Conservation (phyloP, 2,888 invertebrate species). For the Drosophila paramelanica region DNA sequence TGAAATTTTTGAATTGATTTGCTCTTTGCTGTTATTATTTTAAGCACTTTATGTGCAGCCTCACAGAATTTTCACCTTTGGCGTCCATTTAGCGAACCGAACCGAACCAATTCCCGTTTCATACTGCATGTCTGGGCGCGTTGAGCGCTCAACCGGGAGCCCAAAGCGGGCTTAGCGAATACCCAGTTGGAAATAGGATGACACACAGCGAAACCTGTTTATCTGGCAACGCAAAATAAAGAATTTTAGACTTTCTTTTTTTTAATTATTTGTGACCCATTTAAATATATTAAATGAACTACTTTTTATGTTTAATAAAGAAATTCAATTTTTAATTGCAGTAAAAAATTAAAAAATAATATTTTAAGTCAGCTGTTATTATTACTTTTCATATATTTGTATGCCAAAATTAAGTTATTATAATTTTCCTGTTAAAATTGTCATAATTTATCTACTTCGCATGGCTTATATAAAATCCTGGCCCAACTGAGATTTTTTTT, state of each 20-base stretch:
- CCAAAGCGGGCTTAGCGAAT: conserved; percentile 61
- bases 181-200: conserved; percentile 66
- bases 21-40: conserved; percentile 6
- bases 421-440: too few species aligned
- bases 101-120: conserved; percentile 80
- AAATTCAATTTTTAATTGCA: neutral
- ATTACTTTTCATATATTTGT: neutral
- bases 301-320: neutral
- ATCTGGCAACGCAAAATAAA: conserved; percentile 18
- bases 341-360: neutral
- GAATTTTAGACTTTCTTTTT: neutral
- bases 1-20: neutral
- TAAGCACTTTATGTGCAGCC: neutral
- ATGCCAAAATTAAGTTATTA: too few species aligned
- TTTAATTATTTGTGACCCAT: neutral
- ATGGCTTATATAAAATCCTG: too few species aligned
- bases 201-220: conserved; percentile 54
- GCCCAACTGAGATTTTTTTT: neutral
- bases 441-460: too few species aligned
- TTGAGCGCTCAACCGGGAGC: conserved; percentile 60
- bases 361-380: neutral
- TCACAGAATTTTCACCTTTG: conserved; percentile 50
- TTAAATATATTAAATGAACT: neutral
- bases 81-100: conserved; percentile 72
- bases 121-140: conserved; percentile 73